Percentiles rank a stretch among this genome's conserved stretches.
phyloP scores from a whole-genome alignment of 2,888 invertebrate species.

The Campoletis raptor region DNA sequence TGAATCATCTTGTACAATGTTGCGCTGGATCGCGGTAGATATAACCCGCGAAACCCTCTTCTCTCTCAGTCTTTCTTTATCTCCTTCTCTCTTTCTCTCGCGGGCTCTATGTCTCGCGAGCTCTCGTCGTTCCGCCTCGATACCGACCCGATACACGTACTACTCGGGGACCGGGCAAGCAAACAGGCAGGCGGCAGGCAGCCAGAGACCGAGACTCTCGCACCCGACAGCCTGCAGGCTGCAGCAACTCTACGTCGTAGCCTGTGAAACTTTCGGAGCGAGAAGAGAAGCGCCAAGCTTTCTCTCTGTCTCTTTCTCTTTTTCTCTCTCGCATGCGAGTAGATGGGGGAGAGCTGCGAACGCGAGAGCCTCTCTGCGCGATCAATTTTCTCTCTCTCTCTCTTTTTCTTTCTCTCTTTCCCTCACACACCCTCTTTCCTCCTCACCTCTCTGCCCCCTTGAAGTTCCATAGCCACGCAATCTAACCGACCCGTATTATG shows the following conservation, averaged over 20 bases:
- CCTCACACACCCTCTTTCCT: constrained; percentile 63
- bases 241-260: constrained; percentile 61
- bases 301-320: constrained; percentile 70
- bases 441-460: constrained; percentile 44
- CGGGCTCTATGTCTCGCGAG: constrained; percentile 43
- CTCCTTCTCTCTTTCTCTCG: constrained; percentile 19
- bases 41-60: constrained; percentile 64
- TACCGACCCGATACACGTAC: constrained; percentile 75
- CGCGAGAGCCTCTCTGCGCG: constrained; percentile 60
- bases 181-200: constrained; percentile 58
- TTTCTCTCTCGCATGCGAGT: constrained; percentile 64
- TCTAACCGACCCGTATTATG: constrained; percentile 43
- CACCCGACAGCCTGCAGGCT: constrained; percentile 66
- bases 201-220: constrained; percentile 59
- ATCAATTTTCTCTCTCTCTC: constrained; percentile 66
- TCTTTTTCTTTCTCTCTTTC: constrained; percentile 50
- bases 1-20: constrained; percentile 74
- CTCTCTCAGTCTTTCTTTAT: constrained; percentile 3
- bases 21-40: constrained; percentile 71
- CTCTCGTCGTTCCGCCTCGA: constrained; percentile 76
- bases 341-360: constrained; percentile 46
- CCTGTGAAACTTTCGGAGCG: constrained; percentile 74
- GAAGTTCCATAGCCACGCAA: constrained; percentile 49
- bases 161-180: constrained; percentile 66
- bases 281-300: constrained; percentile 73